A percentile compares a stretch with the other conserved stretches of the same genome.
These are phyloP conservation scores for Microcebus jonahi DNA, from an alignment of 2,113 vertebrate genomes.

Conservation along the genomic window DNA sequence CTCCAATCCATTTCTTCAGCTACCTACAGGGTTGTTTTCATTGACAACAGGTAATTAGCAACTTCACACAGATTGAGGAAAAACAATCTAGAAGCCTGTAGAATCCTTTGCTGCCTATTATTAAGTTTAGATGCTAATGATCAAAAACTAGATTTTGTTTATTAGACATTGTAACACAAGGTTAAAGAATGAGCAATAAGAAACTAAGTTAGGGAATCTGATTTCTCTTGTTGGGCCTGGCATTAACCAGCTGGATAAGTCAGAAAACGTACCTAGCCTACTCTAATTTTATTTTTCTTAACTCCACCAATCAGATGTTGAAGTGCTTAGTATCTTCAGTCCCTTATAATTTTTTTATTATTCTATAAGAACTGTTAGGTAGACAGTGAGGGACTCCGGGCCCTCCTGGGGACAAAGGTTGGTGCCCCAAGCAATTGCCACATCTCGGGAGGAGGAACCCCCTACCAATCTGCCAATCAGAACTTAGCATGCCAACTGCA, in stretches of 20 bases:
- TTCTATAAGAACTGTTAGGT: background rate
- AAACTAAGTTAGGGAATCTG: background rate
- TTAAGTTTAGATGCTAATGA: slow-evolving; percentile 18
- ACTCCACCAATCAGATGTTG: background rate
- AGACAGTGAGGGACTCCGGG: too few species aligned
- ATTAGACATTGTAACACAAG: background rate
- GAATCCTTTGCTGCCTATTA: background rate
- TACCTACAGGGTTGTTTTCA: slow-evolving; percentile 70
- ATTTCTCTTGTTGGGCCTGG: slow-evolving; percentile 15
- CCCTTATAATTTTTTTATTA: background rate
- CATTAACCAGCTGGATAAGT: background rate
- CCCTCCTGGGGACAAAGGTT: too few species aligned
- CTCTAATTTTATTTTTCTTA: slow-evolving; percentile 1
- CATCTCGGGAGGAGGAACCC: too few species aligned
- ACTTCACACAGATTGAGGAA: slow-evolving; percentile 56
- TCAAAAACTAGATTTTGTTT: slow-evolving; percentile 49
- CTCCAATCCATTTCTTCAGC: slow-evolving; percentile 65
- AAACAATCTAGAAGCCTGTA: background rate
- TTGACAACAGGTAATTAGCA: slow-evolving; percentile 77
- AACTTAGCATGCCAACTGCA: too few species aligned
- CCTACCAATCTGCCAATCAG: too few species aligned
- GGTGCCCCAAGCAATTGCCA: too few species aligned
- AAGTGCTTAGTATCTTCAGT: background rate
- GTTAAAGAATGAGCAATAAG: background rate
- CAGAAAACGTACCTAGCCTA: background rate